These are phyloP conservation scores for Phyllopteryx taeniolatus DNA, from an alignment of 2,113 vertebrate genomes.

Conservation along the genomic window DNA sequence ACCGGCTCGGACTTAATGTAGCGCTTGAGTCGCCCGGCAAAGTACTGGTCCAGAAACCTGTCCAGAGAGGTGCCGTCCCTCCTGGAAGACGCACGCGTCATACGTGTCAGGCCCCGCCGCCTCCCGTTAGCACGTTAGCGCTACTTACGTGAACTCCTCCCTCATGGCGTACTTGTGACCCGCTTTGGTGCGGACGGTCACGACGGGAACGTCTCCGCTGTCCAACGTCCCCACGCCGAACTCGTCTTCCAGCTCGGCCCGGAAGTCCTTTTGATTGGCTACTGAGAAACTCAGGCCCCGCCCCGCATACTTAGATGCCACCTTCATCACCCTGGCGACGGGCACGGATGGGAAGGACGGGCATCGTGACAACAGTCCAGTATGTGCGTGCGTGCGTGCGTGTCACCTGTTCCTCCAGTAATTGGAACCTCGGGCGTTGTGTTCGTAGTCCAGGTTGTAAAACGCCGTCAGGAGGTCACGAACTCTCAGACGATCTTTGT, in stretches of 20 bases:
- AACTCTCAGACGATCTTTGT: conserved; percentile 64
- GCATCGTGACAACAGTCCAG: neutral
- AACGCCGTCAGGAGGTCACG: conserved; percentile 69
- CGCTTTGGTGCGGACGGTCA: conserved; percentile 68
- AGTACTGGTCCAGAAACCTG: conserved; percentile 73
- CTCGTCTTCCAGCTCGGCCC: conserved; percentile 71
- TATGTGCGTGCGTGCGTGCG: neutral
- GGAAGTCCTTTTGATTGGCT: conserved; percentile 72
- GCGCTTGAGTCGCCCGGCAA: conserved; percentile 66
- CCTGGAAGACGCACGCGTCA: conserved; percentile 41
- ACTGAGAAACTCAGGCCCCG: conserved; percentile 67
- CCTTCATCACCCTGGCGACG: conserved; percentile 71
- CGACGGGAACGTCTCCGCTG: conserved; percentile 63
- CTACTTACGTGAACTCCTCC: conserved; percentile 79
- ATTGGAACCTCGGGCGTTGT: conserved; percentile 68
- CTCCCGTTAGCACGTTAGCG: neutral
- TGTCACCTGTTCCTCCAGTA: conserved; percentile 79
- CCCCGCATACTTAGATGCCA: conserved; percentile 57
- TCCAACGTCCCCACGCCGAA: conserved; percentile 68
- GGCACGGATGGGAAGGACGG: neutral
- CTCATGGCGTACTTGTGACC: conserved; percentile 77
- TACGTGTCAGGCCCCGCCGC: neutral
- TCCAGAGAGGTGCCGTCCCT: conserved; percentile 71
- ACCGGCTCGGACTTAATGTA: conserved; percentile 72
- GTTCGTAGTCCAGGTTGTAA: conserved; percentile 72